Evolutionary conservation across 2,797 vertebrate genomes (phyloP).

Genomic region (Arvicola amphibius): DNA sequence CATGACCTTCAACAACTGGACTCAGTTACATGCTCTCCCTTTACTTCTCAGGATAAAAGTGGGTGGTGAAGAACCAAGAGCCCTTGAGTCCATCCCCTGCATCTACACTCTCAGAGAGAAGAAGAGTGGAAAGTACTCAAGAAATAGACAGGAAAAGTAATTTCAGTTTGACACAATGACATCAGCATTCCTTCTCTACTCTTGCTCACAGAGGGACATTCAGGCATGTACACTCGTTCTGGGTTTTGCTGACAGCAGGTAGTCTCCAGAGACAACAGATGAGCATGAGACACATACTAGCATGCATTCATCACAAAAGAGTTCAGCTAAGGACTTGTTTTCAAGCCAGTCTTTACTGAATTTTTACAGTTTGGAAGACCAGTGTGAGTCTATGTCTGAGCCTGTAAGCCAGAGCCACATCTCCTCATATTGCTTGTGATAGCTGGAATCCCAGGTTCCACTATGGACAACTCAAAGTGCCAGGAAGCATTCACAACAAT

Average conservation of each 20-base stretch:
- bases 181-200: neutral
- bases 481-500: neutral
- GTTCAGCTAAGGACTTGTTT: constrained; percentile 25
- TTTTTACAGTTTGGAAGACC: constrained; percentile 37
- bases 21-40: neutral
- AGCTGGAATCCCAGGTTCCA: neutral
- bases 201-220: neutral
- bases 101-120: neutral
- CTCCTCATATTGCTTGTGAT: neutral
- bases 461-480: neutral
- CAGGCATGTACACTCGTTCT: neutral
- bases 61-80: neutral
- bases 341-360: constrained; percentile 3
- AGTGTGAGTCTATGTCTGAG: constrained; percentile 3
- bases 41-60: neutral
- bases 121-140: constrained; percentile 19
- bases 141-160: constrained; percentile 33
- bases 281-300: neutral
- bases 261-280: neutral
- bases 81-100: neutral
- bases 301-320: constrained; percentile 8
- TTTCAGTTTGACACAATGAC: neutral
- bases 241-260: neutral
- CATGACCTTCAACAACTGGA: neutral
- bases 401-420: neutral